These are phyloP conservation scores for Phocides pigmalion DNA, from an alignment of 1,140 invertebrate species.

Conservation along the genomic window DNA sequence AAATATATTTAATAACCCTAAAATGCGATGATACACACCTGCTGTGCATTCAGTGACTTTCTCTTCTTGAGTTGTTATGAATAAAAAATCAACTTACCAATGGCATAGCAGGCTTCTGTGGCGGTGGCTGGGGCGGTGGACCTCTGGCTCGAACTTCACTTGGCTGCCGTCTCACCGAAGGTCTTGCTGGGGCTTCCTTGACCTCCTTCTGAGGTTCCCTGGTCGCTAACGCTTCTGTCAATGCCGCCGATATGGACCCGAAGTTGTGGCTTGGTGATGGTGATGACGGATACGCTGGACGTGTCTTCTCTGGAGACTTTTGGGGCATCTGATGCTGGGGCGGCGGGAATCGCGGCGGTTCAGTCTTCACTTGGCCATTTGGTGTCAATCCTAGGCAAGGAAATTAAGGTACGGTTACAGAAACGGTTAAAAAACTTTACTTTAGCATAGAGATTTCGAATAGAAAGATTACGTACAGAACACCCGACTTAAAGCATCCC, in stretches of 20 bases:
- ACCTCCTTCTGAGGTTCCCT: constrained; percentile 49
- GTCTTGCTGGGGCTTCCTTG: constrained; percentile 50
- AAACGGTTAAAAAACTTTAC: too few species aligned
- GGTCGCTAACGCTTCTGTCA: constrained; percentile 65
- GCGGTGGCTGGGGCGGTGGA: constrained; percentile 74
- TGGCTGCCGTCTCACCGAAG: constrained; percentile 60
- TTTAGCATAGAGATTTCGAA: too few species aligned
- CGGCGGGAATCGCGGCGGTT: constrained; percentile 61
- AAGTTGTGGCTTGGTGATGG: constrained; percentile 43
- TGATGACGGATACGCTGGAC: constrained; percentile 43
- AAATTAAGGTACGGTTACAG: constrained; percentile 1
- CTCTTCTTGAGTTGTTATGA: too few species aligned
- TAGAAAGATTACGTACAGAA: too few species aligned
- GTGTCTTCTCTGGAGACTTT: constrained; percentile 62
- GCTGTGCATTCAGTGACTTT: too few species aligned
- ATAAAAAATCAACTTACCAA: constrained; percentile 62
- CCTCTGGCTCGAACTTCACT: constrained; percentile 68
- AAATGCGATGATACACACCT: too few species aligned
- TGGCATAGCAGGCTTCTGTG: constrained; percentile 69
- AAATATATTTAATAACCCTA: too few species aligned
- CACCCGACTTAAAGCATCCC: too few species aligned
- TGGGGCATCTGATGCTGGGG: constrained; percentile 42
- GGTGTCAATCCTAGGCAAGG: constrained; percentile 56
- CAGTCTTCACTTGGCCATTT: constrained; percentile 66
- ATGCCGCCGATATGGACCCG: constrained; percentile 64